Conservation (phyloP, 2,113 vertebrate species). For the Sigmodon hispidus region DNA sequence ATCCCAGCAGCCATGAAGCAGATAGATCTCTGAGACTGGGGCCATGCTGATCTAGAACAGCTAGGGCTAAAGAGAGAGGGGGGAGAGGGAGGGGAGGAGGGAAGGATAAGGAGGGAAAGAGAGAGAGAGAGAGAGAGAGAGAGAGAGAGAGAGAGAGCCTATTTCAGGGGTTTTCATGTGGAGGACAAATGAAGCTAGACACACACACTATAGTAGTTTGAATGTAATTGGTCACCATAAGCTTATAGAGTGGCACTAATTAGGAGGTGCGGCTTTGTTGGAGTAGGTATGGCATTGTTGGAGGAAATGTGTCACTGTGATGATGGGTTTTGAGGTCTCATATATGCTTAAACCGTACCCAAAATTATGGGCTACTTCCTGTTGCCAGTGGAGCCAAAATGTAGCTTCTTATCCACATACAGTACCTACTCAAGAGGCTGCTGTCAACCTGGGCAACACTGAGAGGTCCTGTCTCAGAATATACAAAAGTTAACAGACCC, state of each 20-base stretch:
- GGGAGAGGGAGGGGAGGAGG: no score
- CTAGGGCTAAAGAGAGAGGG: background rate
- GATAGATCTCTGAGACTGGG: background rate
- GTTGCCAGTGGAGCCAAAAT: background rate
- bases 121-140: background rate
- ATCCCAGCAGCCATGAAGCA: background rate
- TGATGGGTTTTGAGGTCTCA: background rate
- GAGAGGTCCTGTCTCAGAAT: background rate
- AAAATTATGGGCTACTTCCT: background rate
- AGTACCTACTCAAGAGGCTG: background rate
- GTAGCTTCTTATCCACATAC: background rate
- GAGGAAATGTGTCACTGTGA: background rate
- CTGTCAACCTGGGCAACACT: background rate
- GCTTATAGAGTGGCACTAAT: background rate
- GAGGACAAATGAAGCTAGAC: background rate
- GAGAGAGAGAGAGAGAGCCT: rapidly evolving
- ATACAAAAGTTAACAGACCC: background rate
- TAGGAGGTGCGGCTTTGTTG: background rate
- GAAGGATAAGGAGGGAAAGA: no score
- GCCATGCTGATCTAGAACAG: background rate
- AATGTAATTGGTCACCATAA: background rate
- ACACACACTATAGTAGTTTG: background rate
- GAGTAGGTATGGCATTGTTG: background rate
- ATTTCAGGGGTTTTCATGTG: background rate
- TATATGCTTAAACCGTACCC: background rate